Evolutionary conservation across 1,140 invertebrate species (phyloP), one percentile per base, ranked within the genome.

Genomic region (Parasteatoda tepidariorum): DNA sequence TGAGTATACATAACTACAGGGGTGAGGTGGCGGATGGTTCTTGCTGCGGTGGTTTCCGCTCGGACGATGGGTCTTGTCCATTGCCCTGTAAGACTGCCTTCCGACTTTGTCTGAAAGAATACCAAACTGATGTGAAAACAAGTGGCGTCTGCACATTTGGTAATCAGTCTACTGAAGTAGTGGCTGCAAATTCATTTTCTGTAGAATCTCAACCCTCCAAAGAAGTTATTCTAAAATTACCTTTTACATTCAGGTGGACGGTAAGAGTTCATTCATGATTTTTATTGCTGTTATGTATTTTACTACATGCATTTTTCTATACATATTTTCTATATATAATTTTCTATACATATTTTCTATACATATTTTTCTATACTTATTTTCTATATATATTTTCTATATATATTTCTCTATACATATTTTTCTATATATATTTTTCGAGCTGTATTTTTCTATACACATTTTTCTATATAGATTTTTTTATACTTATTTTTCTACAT

Each of bases 181-280:
- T 97, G 84, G 95, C 95, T 86, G 93, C 93, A 78, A 96, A 95
- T 89, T 94, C 94, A 87, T 97, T 97, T 91, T 95, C 94, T 82
- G 91, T 96, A 61, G 71, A 84, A 9, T 92, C 92, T 84, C 94
- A 95, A 89, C 94, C 94, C 33, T 91, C 92, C 73, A 90, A 92
- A 85, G 93, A 84, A 76, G 91, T 96, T 81, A 92, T 94, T 85
- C 90, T 96, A 86, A 34, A 59, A 2, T 54, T 85, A n/a, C 94
- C 94, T 85, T 96, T 96, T 90, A 93, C 94, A 85, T 96, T 96
- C 90, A 92, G 95, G 88, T 96, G 95, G 95, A 96, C 95, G 92
- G 95, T 96, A 89, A 95, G 94, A 92, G 13, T 24, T 34, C 22
- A 48, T 70, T 82, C 88, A 73, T 48, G 64, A 55, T 48, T n/a